phyloP scores from a whole-genome alignment of 2,113 vertebrate genomes.

The Jacana jacana region DNA sequence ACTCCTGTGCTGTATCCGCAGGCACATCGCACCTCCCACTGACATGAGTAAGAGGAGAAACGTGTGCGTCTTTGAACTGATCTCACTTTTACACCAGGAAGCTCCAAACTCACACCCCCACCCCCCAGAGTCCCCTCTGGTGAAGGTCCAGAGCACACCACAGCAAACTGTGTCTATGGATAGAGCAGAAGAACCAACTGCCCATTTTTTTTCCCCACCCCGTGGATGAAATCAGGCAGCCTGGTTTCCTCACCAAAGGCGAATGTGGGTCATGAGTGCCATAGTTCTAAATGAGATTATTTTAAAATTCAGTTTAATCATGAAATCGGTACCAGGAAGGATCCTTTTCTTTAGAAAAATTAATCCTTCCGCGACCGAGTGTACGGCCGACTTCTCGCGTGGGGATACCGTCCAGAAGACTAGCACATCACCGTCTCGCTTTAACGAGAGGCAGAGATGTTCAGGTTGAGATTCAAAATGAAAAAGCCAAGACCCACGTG shows the following conservation, averaged over 20 bases:
- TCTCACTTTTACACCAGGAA: not conserved
- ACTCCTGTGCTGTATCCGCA: not conserved
- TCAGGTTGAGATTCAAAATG: not conserved
- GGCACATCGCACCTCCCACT: not conserved
- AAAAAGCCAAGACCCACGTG: not conserved
- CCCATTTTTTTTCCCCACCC: not conserved
- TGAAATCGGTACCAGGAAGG: not conserved
- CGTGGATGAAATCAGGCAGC: not conserved
- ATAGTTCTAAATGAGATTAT: not conserved
- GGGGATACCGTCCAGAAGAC: not conserved
- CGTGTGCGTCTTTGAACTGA: not conserved
- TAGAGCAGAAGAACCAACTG: no score
- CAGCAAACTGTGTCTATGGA: no score
- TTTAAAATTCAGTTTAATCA: not conserved
- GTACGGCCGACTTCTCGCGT: not conserved
- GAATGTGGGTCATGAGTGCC: not conserved
- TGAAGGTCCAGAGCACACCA: not conserved
- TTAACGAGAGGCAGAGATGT: fast-evolving
- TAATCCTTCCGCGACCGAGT: fast-evolving
- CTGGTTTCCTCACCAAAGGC: not conserved
- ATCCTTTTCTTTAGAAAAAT: not conserved
- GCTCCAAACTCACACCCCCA: fast-evolving
- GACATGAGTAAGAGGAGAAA: not conserved
- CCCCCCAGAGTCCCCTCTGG: not conserved
- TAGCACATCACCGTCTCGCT: fast-evolving